These are phyloP conservation scores for Lasioglossum albipes DNA, from an alignment of 1,140 invertebrate genomes.

Conservation along the genomic window DNA sequence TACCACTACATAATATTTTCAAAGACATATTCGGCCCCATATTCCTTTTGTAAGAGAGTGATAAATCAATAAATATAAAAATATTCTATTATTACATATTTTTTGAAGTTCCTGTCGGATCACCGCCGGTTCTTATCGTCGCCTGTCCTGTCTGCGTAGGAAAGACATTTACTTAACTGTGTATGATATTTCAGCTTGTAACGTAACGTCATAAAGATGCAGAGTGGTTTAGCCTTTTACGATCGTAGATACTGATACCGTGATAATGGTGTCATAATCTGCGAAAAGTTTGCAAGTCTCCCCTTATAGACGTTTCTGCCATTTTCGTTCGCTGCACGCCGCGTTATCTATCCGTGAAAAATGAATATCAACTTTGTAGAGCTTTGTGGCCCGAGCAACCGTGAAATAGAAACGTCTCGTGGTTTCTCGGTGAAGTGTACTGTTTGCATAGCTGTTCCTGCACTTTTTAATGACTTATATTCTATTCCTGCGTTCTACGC, in stretches of 20 bases:
- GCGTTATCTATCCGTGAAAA: neutral
- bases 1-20: too few relatives aligned
- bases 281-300: neutral
- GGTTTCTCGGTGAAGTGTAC: neutral
- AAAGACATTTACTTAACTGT: neutral
- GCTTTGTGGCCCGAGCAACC: too few relatives aligned
- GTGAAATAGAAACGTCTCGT: neutral
- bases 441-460: neutral
- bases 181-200: neutral
- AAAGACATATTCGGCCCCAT: too few relatives aligned
- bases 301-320: neutral
- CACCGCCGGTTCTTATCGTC: neutral
- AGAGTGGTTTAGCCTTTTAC: conserved; percentile 1
- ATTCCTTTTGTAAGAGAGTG: too few relatives aligned
- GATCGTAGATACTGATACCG: neutral
- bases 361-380: neutral
- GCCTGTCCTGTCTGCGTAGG: neutral
- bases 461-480: neutral
- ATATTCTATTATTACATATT: too few relatives aligned
- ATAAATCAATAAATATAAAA: too few relatives aligned
- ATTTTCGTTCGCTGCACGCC: neutral
- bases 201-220: neutral
- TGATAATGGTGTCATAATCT: neutral
- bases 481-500: neutral
- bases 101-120: conserved; percentile 6